A percentile compares a stretch with the other conserved stretches of the same genome.
phyloP scores from a whole-genome alignment of 1,140 invertebrate species.

The Trichoplusia ni region DNA sequence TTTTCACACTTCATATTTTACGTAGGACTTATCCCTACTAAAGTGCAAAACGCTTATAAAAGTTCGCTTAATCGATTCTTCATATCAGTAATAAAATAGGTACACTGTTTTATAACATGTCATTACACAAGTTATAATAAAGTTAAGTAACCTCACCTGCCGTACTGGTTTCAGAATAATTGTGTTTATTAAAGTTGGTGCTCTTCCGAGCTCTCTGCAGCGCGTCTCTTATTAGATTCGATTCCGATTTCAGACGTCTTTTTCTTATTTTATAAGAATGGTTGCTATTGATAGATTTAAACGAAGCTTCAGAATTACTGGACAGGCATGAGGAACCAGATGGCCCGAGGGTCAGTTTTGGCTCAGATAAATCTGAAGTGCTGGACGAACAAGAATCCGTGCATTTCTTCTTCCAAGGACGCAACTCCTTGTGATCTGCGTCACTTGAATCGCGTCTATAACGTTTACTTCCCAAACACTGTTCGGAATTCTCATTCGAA shows the following conservation, averaged over 20 bases:
- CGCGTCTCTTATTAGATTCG: constrained; percentile 63
- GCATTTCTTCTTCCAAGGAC: constrained; percentile 67
- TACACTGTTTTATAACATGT: no score
- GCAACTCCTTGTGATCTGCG: constrained; percentile 47
- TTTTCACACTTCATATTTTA: no score
- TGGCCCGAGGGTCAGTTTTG: constrained; percentile 28
- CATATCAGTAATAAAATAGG: no score
- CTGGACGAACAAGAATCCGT: constrained; percentile 50
- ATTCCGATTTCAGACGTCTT: constrained; percentile 65
- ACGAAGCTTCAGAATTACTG: constrained; percentile 67
- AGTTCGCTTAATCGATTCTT: no score
- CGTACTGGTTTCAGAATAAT: constrained; percentile 46
- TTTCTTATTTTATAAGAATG: constrained; percentile 68
- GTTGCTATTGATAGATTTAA: constrained; percentile 70
- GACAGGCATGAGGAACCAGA: constrained; percentile 51
- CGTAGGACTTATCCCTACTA: no score
- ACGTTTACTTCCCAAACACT: constrained; percentile 53
- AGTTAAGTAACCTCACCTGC: constrained; percentile 47
- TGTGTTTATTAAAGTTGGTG: constrained; percentile 42
- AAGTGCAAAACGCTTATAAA: no score
- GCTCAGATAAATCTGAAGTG: constrained; percentile 52
- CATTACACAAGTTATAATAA: no score
- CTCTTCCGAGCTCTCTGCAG: constrained; percentile 57
- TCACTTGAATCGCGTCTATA: constrained; percentile 53
- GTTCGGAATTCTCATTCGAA: constrained; percentile 52